Conservation (phyloP, 2,797 vertebrate genomes). For the Ctenopoma multispine region DNA sequence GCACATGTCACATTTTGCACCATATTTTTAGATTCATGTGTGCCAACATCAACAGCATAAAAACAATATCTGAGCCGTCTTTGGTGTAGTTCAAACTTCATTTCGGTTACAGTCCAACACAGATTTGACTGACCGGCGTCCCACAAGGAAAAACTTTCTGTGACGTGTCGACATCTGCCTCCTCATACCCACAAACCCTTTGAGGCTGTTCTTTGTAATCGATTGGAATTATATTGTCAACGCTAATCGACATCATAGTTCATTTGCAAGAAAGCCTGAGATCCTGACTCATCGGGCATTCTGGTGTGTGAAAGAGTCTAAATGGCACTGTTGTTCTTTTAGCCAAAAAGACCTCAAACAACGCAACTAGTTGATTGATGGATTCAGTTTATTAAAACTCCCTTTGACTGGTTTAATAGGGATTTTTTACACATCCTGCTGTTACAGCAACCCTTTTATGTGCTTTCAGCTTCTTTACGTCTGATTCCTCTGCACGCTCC, state of each 20-base stretch:
- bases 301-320: slow-evolving; percentile 37
- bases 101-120: not conserved
- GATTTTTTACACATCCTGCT: slow-evolving; percentile 5
- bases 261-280: slow-evolving; percentile 16
- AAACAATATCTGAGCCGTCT: too few relatives aligned
- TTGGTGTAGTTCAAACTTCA: not conserved
- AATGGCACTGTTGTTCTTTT: not conserved
- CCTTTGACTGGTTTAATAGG: not conserved
- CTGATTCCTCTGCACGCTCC: not conserved
- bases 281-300: slow-evolving; percentile 39
- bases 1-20: not conserved
- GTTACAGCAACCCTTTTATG: slow-evolving; percentile 7
- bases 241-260: slow-evolving; percentile 9
- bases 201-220: not conserved
- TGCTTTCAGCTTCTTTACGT: slow-evolving; percentile 1
- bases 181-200: not conserved
- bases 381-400: not conserved
- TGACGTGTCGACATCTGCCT: not conserved
- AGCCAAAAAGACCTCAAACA: slow-evolving; percentile 21
- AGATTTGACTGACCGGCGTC: not conserved
- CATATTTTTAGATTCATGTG: not conserved
- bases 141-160: not conserved
- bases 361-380: slow-evolving; percentile 6
- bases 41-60: not conserved
- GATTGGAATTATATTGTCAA: not conserved